These are phyloP conservation scores for Hylomyscus alleni DNA, from an alignment of 2,797 vertebrate species.

Conservation along the genomic window DNA sequence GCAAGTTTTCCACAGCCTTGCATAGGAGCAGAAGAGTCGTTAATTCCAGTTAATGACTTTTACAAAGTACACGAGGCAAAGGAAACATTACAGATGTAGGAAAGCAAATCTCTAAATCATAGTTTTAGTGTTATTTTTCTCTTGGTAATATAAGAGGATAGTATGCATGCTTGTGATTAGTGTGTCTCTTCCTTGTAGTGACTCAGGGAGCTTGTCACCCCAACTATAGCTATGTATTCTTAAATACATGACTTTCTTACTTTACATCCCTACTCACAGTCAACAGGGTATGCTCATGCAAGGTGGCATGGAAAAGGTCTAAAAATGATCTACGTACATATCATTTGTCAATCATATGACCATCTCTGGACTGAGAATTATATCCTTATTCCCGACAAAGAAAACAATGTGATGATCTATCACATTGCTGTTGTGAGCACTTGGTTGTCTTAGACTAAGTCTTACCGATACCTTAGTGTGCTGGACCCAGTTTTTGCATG, in stretches of 20 bases:
- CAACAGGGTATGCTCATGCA: background rate
- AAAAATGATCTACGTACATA: background rate
- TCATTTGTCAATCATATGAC: background rate
- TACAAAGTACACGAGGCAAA: slow-evolving; percentile 50
- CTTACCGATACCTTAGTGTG: background rate
- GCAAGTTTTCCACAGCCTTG: background rate
- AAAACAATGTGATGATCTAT: background rate
- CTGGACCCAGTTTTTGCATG: background rate
- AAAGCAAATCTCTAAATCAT: slow-evolving; percentile 9
- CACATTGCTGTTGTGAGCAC: background rate
- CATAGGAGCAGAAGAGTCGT: background rate
- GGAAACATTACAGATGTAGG: background rate
- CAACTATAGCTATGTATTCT: background rate
- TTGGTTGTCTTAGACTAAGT: background rate
- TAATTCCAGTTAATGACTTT: slow-evolving; percentile 54
- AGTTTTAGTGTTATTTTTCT: background rate
- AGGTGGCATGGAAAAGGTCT: background rate
- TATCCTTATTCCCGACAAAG: background rate
- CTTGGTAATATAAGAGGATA: background rate
- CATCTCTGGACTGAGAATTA: background rate
- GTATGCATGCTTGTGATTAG: background rate
- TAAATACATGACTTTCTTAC: background rate
- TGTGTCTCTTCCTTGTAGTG: background rate
- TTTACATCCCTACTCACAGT: background rate
- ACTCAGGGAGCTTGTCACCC: background rate